Evolutionary conservation across 2,888 invertebrate species (phyloP).

Genomic region (Invenusta paracnida): DNA sequence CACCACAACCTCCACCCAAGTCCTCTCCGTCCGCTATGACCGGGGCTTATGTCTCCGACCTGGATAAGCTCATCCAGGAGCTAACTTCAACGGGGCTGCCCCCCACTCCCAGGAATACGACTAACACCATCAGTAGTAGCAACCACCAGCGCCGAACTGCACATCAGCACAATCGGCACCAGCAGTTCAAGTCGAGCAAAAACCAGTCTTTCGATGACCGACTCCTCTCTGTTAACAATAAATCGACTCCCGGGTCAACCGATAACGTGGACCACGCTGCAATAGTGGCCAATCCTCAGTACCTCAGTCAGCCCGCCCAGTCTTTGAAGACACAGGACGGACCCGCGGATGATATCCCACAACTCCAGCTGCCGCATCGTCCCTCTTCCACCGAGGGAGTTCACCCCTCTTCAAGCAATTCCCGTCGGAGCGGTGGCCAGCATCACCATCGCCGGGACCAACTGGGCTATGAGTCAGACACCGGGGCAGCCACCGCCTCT

Average conservation of each 20-base stretch:
- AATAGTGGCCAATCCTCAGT: background rate
- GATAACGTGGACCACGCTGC: background rate
- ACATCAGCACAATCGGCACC: background rate
- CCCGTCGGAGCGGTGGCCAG: background rate
- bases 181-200: background rate
- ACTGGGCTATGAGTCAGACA: slow-evolving; percentile 7
- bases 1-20: background rate
- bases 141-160: too few species aligned
- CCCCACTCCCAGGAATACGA: background rate
- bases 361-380: background rate
- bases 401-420: background rate
- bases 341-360: background rate
- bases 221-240: background rate
- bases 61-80: background rate
- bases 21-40: background rate
- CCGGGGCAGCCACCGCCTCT: background rate
- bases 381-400: background rate
- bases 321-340: background rate
- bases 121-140: background rate
- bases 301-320: background rate
- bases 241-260: too few species aligned
- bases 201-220: background rate
- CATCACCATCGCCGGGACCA: background rate
- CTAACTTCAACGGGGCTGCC: background rate
- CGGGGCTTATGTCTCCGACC: background rate